phyloP scores from a whole-genome alignment of 2,888 invertebrate genomes.

The Anticlea derivata region DNA sequence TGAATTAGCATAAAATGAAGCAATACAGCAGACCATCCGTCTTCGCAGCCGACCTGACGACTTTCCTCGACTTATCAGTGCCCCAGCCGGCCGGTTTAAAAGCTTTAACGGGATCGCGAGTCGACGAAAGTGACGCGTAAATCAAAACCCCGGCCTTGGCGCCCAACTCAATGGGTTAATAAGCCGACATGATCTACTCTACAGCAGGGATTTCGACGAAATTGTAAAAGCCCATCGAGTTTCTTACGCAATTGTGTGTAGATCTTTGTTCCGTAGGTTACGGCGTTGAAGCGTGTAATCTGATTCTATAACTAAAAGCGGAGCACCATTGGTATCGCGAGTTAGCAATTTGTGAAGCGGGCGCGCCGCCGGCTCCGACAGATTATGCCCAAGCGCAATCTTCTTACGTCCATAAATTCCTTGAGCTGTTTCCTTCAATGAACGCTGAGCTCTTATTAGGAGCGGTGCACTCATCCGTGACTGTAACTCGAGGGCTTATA shows the following conservation, averaged over 20 bases:
- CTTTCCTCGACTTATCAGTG: conserved; percentile 63
- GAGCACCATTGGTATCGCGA: conserved; percentile 54
- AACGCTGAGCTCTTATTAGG: conserved; percentile 61
- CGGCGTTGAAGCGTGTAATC: conserved; percentile 48
- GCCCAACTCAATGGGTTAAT: conserved; percentile 48
- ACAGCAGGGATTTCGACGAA: conserved; percentile 41
- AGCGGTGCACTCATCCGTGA: conserved; percentile 43
- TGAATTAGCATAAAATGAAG: conserved; percentile 67
- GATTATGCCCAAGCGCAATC: conserved; percentile 64
- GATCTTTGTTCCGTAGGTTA: conserved; percentile 14
- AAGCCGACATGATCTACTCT: conserved; percentile 53
- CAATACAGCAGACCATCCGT: conserved; percentile 58
- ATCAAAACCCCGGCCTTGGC: conserved; percentile 64
- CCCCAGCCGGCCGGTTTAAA: conserved; percentile 56
- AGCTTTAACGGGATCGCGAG: conserved; percentile 74
- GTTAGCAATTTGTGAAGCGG: conserved; percentile 63
- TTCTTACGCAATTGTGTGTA: conserved; percentile 26
- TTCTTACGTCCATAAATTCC: conserved; percentile 74
- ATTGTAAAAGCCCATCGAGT: conserved; percentile 28
- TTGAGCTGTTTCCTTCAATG: conserved; percentile 55
- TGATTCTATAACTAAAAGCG: conserved; percentile 66
- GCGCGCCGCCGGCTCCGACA: conserved; percentile 48
- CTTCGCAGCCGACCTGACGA: conserved; percentile 69
- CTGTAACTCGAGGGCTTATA: conserved; percentile 53
- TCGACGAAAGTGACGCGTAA: conserved; percentile 76